Evolutionary conservation across 1,140 invertebrate species (phyloP).

Genomic region (Drosophila bifasciata): DNA sequence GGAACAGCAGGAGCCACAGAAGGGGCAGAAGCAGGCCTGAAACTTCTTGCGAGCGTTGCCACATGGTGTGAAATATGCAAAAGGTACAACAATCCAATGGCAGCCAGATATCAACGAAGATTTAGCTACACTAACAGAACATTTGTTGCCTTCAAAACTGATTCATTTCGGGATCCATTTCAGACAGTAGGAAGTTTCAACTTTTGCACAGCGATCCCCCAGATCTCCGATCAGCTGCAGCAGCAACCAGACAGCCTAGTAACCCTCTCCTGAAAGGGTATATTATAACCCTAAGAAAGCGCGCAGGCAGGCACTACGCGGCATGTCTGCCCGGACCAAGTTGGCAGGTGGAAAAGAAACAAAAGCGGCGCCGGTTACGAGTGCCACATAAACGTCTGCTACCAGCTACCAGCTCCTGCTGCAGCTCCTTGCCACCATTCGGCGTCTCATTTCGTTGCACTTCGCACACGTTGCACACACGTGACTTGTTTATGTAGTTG

Average conservation of each 20-base stretch:
- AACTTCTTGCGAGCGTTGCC: constrained; percentile 65
- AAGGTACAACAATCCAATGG: constrained; percentile 22
- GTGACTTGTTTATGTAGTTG: constrained; percentile 81
- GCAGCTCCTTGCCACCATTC: constrained; percentile 4
- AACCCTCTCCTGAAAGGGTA: too few species aligned
- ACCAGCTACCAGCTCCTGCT: too few species aligned
- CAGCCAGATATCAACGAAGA: constrained; percentile 9
- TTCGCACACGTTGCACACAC: constrained; percentile 79
- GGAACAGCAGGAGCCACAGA: neutral
- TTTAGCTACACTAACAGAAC: neutral
- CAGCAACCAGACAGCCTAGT: too few species aligned
- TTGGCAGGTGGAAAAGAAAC: constrained; percentile 59
- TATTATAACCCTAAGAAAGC: too few species aligned
- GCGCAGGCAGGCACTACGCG: too few species aligned
- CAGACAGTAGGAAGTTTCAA: too few species aligned
- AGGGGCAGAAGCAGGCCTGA: constrained; percentile 13
- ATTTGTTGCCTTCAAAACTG: too few species aligned
- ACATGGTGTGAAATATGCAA: constrained; percentile 81
- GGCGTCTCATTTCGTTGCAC: constrained; percentile 68
- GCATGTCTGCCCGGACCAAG: constrained; percentile 5
- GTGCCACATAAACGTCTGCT: constrained; percentile 63
- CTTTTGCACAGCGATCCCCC: too few species aligned
- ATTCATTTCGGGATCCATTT: neutral
- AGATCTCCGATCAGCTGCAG: too few species aligned
- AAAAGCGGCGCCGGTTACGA: constrained; percentile 56